Evolutionary conservation across 2,797 vertebrate genomes (phyloP).

Genomic region (Sebastolobus altivelis): DNA sequence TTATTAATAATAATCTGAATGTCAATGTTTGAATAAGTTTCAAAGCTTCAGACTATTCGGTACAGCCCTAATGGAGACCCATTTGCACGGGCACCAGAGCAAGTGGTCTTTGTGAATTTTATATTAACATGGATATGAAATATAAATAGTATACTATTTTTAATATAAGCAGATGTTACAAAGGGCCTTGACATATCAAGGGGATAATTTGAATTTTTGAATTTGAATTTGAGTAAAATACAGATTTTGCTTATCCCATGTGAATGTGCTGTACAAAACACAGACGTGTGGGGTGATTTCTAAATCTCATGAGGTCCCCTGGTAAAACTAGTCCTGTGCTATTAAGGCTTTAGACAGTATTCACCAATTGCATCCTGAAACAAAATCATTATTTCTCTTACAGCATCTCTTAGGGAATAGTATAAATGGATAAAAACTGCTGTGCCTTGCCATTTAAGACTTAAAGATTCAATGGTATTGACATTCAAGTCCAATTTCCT

Average conservation of each 20-base stretch:
- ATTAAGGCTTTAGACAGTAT: not conserved
- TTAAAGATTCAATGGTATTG: slow-evolving; percentile 4
- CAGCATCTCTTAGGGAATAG: not conserved
- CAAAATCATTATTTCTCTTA: not conserved
- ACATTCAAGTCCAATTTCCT: slow-evolving; percentile 1
- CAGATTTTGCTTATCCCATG: not conserved
- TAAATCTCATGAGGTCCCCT: not conserved
- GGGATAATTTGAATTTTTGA: not conserved
- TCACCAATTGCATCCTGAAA: slow-evolving; percentile 25
- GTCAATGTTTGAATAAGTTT: not conserved
- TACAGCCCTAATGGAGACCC: not conserved
- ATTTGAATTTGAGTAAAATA: not conserved
- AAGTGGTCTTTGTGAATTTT: not conserved
- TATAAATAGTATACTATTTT: not conserved
- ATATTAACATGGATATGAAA: not conserved
- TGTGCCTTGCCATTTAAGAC: slow-evolving; percentile 13
- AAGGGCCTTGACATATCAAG: not conserved
- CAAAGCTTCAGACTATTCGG: not conserved
- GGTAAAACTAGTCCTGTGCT: not conserved
- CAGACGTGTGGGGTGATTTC: not conserved
- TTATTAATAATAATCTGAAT: not conserved
- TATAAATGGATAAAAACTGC: slow-evolving; percentile 7
- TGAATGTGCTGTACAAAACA: not conserved
- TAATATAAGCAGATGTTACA: not conserved
- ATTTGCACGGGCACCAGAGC: not conserved